phyloP scores from a whole-genome alignment of 2,888 invertebrate genomes.

The Beris chalybata region DNA sequence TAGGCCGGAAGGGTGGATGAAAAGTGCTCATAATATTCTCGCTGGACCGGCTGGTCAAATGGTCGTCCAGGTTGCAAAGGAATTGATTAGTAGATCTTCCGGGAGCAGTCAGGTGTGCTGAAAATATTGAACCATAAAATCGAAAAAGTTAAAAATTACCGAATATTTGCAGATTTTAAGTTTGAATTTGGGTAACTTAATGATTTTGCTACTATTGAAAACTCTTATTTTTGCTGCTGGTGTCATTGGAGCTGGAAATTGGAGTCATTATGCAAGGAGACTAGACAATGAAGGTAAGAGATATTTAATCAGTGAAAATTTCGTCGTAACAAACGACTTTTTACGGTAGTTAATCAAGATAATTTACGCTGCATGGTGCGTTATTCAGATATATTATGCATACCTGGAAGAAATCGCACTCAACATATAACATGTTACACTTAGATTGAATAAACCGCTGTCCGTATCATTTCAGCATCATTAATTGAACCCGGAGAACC shows the following conservation, averaged over 20 bases:
- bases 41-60: slow-evolving; percentile 54
- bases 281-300: slow-evolving; percentile 63
- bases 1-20: slow-evolving; percentile 45
- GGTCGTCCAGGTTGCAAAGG: slow-evolving; percentile 61
- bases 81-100: slow-evolving; percentile 68
- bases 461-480: slow-evolving; percentile 27
- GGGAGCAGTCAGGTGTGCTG: slow-evolving; percentile 66
- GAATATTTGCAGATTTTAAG: slow-evolving; percentile 66
- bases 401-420: no score
- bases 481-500: slow-evolving; percentile 71
- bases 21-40: slow-evolving; percentile 49
- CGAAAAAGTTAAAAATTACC: neutral
- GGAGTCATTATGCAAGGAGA: slow-evolving; percentile 58
- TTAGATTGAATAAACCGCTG: no score
- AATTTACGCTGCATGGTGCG: neutral
- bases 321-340: slow-evolving; percentile 8
- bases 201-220: slow-evolving; percentile 78
- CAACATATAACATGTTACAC: no score
- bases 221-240: slow-evolving; percentile 81
- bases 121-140: neutral
- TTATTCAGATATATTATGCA: no score
- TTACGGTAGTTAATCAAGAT: slow-evolving; percentile 14
- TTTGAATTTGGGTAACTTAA: slow-evolving; percentile 77
- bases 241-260: slow-evolving; percentile 72
- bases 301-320: slow-evolving; percentile 13